Base-by-base conservation (phyloP, 2,888 invertebrate species). In the Euzophera pinguis region DNA sequence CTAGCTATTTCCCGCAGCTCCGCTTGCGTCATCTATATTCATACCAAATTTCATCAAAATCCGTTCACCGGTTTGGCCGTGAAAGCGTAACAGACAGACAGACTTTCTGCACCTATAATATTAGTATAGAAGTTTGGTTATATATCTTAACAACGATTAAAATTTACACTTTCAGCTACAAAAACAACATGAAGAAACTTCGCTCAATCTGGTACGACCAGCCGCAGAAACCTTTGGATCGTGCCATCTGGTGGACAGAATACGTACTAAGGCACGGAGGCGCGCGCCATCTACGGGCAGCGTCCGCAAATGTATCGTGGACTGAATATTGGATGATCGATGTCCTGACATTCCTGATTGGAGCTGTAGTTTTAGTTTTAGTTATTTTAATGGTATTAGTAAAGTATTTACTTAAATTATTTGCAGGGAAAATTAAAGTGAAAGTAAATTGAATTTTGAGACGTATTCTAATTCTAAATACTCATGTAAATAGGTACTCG, bases 231-330 rank as follows among this genome's bases (percentile, higher is more conserved):
- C 37, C 47, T 37, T 7, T 48, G 8, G 63, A 71, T 16, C 61
- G 64, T 37, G 70, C 71, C 12, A 55, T 71, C 7, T 71, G 70
- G 64, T 72, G 70, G 67, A 69, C 65, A 4, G 72, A 75, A 56
- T 74, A 69, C 54, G 63, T 70, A 5, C 60, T 75, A 14, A 60
- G 69, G 10, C 52, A 57, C 35, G 37, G 39, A 57, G 71, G 69
- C 8, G 65, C 64, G 0, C 56, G 55, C 43, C 64, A 67, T 53
- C 58, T 72, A 9, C 62, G 55, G 52, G 60, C 60, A 29, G 17
- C 43, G 3, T 0, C 51, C 7, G 51, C 51, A 13, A 37, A 37
- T 9, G 37, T 51, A 0, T 37, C 43, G 1, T 29, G 42, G 34
- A 13, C 9, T 10, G 43, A 51, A 27, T 51, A 51, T 27, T 51